Base-by-base conservation (phyloP, 1,140 invertebrate species). In the Rhagoletis zephyria region DNA sequence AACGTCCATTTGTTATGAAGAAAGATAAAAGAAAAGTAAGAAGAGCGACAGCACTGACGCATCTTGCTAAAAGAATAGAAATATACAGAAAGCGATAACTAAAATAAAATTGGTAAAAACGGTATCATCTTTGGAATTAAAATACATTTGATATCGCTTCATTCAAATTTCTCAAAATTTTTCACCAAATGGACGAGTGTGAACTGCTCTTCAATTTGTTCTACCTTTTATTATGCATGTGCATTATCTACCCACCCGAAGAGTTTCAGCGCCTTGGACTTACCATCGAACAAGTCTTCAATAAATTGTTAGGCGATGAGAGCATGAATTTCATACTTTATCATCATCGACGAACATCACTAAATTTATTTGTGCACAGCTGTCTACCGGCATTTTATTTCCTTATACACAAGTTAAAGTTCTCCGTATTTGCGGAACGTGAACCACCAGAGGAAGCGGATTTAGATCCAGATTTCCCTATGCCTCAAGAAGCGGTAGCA, bases 191-290 rank as follows among this genome's bases (percentile, higher is more conserved):
- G 92, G 90, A 91, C 88, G 92, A 93, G 88, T 92, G 92, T 64
- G 93, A 93, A 89, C 88, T 94, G 91, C 93, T 95, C 88, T 95
- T 96, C 89, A 95, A 96, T 65, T 91, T 97, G 86, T 95, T 96
- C 90, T 97, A 96, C 90, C 89, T 95, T 45, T 90, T 97, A 86
- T 93, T 96, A 64, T 94, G 95, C 51, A 94, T 95, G 90, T 96
- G 96, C 90, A 94, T 97, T 30, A 92, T 97, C 85, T 96, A 96
- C 93, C 96, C 96, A 42, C 96, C 96, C 0, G 94, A 94, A 14
- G 96, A 97, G 93, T 97, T 97, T 89, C 94, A 96, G 16, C 95
- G 96, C 7, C 94, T 95, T 77, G 96, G 96, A 4, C 93, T 97
- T 87, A 97, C 96, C 0, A 95, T 97, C 77, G 94, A 95, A 88